Evolutionary conservation across 2,113 vertebrate species (phyloP), one percentile per base, ranked within the genome.

Genomic region (Malaclemys terrapin): DNA sequence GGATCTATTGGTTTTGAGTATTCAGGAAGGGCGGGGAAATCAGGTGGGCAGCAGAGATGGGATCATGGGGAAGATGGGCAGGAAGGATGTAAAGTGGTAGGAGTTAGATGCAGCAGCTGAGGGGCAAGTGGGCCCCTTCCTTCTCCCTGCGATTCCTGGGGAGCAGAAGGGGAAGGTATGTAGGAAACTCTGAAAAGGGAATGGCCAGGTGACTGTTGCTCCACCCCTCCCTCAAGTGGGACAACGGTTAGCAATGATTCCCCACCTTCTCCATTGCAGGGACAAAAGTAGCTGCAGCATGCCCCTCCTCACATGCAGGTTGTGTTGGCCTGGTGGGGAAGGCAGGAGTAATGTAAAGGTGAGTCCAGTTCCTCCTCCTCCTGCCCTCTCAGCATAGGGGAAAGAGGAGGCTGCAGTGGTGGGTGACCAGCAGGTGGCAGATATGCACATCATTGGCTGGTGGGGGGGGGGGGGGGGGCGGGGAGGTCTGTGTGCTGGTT

Each of bases 11-110:
- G 0, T 47, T 3, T 50, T 0, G 85, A 7, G 86, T 59, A 2
- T 8, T 19, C 22, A 13, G 65, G 4, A 2, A 0, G 2, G n/a
- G 2, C 3, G 45, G 0, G 13, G 85, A 2, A 7, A 62, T 19
- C 10, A 12, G 42, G 29, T n/a, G 82, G 52, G 35, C 35, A 13
- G 42, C 54, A 49, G 49, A 57, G 42, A 10, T 5, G 14, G 65
- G 42, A 25, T 27, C 22, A 47, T 3, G 31, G 31, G 16, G 49
- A 11, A 5, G 0, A 0, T 0, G 84, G 10, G 35, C 69, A 11
- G 16, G 31, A 31, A 20, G 31, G 79, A 5, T 31, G 29, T 11
- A 11, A 20, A 35, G 31, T 12, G 27, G 13, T 25, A 49, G 7
- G 27, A 49, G 2, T 10, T 29, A 27, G 22, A 10, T 11, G 49